phyloP scores from a whole-genome alignment of 2,888 invertebrate species.

The Eulithis prunata region DNA sequence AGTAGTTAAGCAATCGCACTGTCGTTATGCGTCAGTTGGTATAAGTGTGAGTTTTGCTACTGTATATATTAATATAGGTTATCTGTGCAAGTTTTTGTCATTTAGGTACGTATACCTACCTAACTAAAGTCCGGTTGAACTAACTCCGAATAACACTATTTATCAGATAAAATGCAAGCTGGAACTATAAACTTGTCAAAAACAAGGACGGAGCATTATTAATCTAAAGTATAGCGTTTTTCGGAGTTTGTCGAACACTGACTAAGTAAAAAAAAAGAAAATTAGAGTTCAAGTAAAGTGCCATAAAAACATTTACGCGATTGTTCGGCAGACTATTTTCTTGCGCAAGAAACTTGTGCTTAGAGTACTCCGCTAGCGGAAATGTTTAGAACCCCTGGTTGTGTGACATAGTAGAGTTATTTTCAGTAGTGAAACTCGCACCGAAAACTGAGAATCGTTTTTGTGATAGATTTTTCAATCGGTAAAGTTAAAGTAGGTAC shows the following conservation, averaged over 20 bases:
- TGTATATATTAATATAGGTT: neutral
- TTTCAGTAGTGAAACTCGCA: conserved; percentile 3
- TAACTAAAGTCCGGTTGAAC: no score
- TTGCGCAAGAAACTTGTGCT: conserved; percentile 1
- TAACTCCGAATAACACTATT: no score
- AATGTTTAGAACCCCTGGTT: neutral
- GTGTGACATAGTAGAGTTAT: conserved; percentile 1
- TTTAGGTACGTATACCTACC: no score
- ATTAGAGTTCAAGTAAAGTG: neutral
- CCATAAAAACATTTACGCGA: neutral
- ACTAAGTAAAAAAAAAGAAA: neutral
- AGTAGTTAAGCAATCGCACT: conserved; percentile 31
- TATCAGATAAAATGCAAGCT: no score
- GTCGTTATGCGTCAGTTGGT: conserved; percentile 4
- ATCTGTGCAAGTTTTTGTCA: neutral
- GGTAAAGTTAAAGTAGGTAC: conserved; percentile 1
- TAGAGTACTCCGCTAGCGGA: neutral
- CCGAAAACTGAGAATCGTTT: conserved; percentile 13
- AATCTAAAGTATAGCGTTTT: no score
- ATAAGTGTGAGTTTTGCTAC: conserved; percentile 12
- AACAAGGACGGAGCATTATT: no score
- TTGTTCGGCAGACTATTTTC: neutral
- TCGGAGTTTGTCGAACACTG: no score
- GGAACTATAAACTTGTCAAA: no score
- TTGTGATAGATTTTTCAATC: conserved; percentile 23